These are phyloP conservation scores for Lacanobia wlatinum DNA, from an alignment of 2,888 invertebrate genomes.

Conservation along the genomic window DNA sequence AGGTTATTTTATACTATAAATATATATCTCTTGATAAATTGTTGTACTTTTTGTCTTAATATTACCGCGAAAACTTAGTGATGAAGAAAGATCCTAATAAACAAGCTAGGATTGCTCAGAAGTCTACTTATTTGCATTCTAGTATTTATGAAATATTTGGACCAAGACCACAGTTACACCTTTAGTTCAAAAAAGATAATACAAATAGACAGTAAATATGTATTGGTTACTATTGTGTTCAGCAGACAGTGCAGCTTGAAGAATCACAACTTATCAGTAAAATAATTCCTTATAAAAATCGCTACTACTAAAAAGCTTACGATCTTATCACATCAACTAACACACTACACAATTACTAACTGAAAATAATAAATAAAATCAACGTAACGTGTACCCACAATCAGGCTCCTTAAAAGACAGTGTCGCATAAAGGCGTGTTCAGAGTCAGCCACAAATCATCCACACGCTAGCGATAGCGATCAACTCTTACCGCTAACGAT, in stretches of 20 bases:
- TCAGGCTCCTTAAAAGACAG: constrained; percentile 25
- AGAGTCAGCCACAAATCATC: constrained; percentile 67
- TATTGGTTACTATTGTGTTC: too few species aligned
- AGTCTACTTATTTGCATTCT: too few species aligned
- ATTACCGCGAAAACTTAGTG: too few species aligned
- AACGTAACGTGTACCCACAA: constrained; percentile 6
- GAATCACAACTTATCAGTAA: neutral
- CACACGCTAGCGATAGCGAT: constrained; percentile 68
- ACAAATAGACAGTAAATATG: too few species aligned
- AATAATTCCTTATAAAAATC: neutral
- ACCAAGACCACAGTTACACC: too few species aligned
- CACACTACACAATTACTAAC: neutral
- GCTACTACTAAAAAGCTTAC: neutral
- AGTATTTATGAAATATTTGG: too few species aligned
- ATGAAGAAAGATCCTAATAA: too few species aligned
- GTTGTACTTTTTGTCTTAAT: too few species aligned
- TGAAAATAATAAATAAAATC: constrained; percentile 13
- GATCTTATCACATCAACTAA: neutral
- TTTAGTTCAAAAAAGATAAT: too few species aligned
- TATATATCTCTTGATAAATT: too few species aligned
- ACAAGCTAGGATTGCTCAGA: neutral
- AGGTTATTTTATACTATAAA: too few species aligned
- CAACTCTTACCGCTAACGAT: constrained; percentile 67
- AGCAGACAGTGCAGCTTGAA: neutral
- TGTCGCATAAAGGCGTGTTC: constrained; percentile 55